Percentiles rank a stretch among this genome's conserved stretches.
These are phyloP conservation scores for Drosophila fuyamai DNA, from an alignment of 1,140 invertebrate species.

Conservation along the genomic window DNA sequence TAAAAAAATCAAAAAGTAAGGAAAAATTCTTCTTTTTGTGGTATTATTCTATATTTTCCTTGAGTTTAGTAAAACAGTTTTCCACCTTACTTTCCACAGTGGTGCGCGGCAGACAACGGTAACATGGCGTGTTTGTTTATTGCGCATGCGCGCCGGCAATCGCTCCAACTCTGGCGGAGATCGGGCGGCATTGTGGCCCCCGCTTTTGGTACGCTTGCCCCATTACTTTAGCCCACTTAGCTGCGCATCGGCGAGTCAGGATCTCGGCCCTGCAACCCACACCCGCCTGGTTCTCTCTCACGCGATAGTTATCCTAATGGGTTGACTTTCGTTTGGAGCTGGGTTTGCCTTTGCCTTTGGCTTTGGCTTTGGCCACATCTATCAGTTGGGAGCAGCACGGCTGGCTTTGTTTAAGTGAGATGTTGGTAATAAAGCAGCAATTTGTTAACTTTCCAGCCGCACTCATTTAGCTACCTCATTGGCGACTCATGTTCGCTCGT, in stretches of 20 bases:
- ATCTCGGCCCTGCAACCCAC: conserved; percentile 57
- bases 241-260: conserved; percentile 73
- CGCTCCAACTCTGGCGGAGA: conserved; percentile 46
- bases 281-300: conserved; percentile 61
- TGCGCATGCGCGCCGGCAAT: conserved; percentile 78
- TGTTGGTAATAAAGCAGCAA: conserved; percentile 82
- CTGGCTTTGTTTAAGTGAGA: conserved; percentile 73
- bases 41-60: too few species aligned
- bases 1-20: too few species aligned
- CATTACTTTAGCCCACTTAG: conserved; percentile 82
- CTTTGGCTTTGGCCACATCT: conserved; percentile 67
- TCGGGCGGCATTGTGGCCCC: conserved; percentile 32
- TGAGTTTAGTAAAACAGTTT: too few species aligned
- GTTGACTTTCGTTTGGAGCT: conserved; percentile 74
- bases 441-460: conserved; percentile 75
- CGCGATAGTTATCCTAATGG: conserved; percentile 83
- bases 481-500: conserved; percentile 74
- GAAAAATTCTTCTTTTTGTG: too few species aligned
- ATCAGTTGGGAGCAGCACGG: conserved; percentile 41
- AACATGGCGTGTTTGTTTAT: conserved; percentile 82
- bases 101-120: conserved; percentile 59
- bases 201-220: conserved; percentile 42
- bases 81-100: conserved; percentile 42
- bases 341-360: conserved; percentile 3
- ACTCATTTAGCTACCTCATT: conserved; percentile 82